A percentile compares a stretch with the other conserved stretches of the same genome.
These are phyloP conservation scores for Lophotriccus pileatus DNA, from an alignment of 2,797 vertebrate genomes.

Conservation along the genomic window DNA sequence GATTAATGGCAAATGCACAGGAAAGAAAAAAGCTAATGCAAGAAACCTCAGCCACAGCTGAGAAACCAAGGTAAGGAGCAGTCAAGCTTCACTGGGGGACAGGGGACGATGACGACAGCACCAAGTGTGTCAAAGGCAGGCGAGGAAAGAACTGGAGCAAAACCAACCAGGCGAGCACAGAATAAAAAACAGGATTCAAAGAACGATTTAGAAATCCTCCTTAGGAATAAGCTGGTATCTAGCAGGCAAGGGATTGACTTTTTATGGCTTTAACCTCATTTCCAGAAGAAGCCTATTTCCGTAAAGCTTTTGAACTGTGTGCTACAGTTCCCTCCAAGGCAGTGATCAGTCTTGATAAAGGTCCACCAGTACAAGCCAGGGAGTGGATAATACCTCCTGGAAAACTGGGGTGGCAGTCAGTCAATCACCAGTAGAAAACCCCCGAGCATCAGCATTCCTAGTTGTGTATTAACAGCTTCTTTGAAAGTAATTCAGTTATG, in stretches of 20 bases:
- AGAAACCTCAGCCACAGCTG: neutral
- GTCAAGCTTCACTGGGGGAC: neutral
- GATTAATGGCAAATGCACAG: neutral
- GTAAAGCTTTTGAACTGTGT: neutral
- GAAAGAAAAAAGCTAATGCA: neutral
- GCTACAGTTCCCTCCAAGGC: neutral
- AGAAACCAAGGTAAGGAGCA: neutral
- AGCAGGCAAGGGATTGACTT: neutral
- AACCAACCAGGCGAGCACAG: neutral
- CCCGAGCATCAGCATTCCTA: neutral
- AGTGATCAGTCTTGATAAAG: neutral
- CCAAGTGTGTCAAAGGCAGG: neutral
- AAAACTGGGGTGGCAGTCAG: neutral
- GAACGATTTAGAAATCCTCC: neutral
- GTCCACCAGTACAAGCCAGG: neutral
- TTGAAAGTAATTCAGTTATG: neutral
- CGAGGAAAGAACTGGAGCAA: neutral
- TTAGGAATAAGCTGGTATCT: neutral
- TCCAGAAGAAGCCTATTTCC: neutral
- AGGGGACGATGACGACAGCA: accelerated
- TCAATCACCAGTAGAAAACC: neutral
- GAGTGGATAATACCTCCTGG: neutral
- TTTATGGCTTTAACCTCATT: neutral
- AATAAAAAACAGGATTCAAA: neutral
- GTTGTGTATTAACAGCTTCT: neutral